phyloP scores from a whole-genome alignment of 2,797 vertebrate species.

The Podarcis lilfordi region DNA sequence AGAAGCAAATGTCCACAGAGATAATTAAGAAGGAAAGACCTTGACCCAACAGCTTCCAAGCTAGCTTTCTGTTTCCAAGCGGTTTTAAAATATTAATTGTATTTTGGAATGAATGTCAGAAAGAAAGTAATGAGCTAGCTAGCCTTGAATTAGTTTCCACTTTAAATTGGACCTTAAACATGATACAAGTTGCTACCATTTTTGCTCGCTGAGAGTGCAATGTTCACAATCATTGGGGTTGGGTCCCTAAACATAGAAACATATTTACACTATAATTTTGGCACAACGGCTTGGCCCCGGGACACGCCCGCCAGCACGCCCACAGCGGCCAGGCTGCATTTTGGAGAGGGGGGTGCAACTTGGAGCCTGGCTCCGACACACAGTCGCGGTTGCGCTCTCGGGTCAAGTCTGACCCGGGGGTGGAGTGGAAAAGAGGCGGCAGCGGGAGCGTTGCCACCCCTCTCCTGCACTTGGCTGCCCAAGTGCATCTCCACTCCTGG shows the following conservation, averaged over 20 bases:
- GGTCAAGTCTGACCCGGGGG: too few species aligned
- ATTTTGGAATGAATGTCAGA: not conserved
- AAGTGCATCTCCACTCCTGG: too few species aligned
- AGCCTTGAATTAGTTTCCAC: not conserved
- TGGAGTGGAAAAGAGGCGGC: too few species aligned
- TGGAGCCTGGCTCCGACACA: too few species aligned
- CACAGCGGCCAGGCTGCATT: too few species aligned
- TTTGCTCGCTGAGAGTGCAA: not conserved
- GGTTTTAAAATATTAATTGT: not conserved
- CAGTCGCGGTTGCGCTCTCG: too few species aligned
- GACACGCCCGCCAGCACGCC: too few species aligned
- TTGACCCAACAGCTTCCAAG: not conserved
- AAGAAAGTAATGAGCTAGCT: not conserved
- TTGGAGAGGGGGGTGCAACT: too few species aligned
- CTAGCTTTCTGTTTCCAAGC: not conserved
- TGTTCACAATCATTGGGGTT: not conserved
- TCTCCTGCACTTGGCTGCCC: too few species aligned
- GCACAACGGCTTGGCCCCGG: too few species aligned
- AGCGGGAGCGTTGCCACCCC: too few species aligned
- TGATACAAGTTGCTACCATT: not conserved
- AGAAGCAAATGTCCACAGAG: not conserved
- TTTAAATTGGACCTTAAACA: not conserved
- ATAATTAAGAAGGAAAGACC: slow-evolving; percentile 6
- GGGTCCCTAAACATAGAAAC: not conserved
- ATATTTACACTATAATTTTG: not conserved